A percentile compares a stretch with the other conserved stretches of the same genome.
phyloP scores from a whole-genome alignment of 2,888 invertebrate species.

The Aricia artaxerxes region DNA sequence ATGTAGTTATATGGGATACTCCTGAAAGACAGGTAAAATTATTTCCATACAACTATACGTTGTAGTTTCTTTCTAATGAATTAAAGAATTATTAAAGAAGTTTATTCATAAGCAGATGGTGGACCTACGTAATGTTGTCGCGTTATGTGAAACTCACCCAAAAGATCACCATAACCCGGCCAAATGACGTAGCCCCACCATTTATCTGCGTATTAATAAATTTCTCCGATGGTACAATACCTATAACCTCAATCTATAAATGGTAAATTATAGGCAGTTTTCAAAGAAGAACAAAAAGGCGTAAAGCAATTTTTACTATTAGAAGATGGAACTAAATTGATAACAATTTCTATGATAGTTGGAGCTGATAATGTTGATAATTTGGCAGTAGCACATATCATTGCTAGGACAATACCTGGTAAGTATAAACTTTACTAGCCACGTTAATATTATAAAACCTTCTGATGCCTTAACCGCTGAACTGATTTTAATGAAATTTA shows the following conservation, averaged over 20 bases:
- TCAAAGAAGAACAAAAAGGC: constrained; percentile 90
- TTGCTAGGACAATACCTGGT: constrained; percentile 88
- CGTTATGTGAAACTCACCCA: not conserved
- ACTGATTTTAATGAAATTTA: not conserved
- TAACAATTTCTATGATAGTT: constrained; percentile 85
- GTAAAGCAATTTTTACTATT: constrained; percentile 88
- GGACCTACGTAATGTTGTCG: not conserved
- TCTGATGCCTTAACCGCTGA: not conserved
- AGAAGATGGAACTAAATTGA: constrained; percentile 86
- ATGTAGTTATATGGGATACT: constrained; percentile 92
- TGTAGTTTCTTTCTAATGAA: too few species aligned
- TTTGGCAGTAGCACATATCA: constrained; percentile 83
- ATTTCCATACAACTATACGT: too few species aligned
- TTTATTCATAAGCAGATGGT: too few species aligned
- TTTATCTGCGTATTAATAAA: too few species aligned
- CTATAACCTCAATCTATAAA: not conserved
- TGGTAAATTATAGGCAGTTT: constrained; percentile 79
- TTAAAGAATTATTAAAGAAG: too few species aligned
- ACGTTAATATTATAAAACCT: not conserved
- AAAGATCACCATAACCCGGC: not conserved
- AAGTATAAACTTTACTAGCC: constrained; percentile 36
- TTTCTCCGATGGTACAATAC: too few species aligned
- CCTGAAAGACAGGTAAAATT: constrained; percentile 59
- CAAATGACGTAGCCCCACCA: not conserved
- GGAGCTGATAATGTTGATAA: constrained; percentile 82